A percentile compares a stretch with the other conserved stretches of the same genome.
These are phyloP conservation scores for Scrobipalpa atriplicella DNA, from an alignment of 2,888 invertebrate species.

Conservation along the genomic window DNA sequence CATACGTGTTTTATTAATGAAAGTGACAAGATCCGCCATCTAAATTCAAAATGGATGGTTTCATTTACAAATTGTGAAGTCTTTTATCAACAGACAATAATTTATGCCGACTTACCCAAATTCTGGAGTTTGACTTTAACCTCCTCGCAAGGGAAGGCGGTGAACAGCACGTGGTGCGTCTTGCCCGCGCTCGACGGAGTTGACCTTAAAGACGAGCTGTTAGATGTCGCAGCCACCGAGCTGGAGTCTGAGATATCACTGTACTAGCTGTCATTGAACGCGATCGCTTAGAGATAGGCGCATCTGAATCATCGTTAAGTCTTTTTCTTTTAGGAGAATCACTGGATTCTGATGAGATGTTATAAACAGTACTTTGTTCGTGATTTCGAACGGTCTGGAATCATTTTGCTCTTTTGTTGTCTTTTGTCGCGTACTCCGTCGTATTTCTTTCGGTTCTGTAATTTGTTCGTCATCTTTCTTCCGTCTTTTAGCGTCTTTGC, in stretches of 20 bases:
- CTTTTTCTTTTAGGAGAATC: slow-evolving; percentile 50
- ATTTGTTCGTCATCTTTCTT: slow-evolving; percentile 22
- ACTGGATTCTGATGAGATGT: slow-evolving; percentile 56
- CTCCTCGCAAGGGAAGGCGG: slow-evolving; percentile 64
- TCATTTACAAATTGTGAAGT: not conserved
- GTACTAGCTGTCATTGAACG: slow-evolving; percentile 32
- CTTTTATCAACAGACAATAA: not conserved
- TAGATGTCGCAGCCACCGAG: slow-evolving; percentile 28
- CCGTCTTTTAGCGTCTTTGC: not conserved
- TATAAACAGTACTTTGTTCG: slow-evolving; percentile 64
- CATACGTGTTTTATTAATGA: no score
- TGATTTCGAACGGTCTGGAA: slow-evolving; percentile 29
- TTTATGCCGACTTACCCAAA: slow-evolving; percentile 63
- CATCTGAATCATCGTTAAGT: slow-evolving; percentile 42
- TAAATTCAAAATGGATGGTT: no score
- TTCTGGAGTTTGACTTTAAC: slow-evolving; percentile 60
- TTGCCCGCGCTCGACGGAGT: slow-evolving; percentile 49
- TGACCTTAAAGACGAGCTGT: slow-evolving; percentile 43
- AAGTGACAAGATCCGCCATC: no score
- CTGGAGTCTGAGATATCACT: slow-evolving; percentile 5
- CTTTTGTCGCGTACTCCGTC: slow-evolving; percentile 61
- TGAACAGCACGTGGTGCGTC: slow-evolving; percentile 64
- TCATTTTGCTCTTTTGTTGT: slow-evolving; percentile 29
- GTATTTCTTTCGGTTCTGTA: slow-evolving; percentile 34
- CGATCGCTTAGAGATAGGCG: slow-evolving; percentile 53